A percentile compares a stretch with the other conserved stretches of the same genome.
These are phyloP conservation scores for Tachuris rubrigastra DNA, from an alignment of 2,113 vertebrate genomes.

Conservation along the genomic window DNA sequence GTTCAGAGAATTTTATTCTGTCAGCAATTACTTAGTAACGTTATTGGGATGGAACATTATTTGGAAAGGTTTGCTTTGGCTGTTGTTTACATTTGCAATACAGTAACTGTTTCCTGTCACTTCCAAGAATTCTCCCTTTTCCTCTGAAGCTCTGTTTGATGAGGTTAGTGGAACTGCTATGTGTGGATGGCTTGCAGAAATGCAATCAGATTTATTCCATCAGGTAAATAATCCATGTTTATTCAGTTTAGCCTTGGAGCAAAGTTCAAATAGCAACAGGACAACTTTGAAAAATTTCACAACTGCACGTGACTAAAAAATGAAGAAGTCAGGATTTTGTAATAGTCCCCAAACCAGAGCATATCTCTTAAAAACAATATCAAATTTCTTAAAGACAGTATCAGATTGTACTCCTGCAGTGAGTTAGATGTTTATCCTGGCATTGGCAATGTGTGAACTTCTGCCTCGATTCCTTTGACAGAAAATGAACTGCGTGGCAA, in stretches of 20 bases:
- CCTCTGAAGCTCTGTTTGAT: background rate
- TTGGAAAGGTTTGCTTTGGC: background rate
- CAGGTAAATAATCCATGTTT: background rate
- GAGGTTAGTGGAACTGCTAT: background rate
- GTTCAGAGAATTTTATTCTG: background rate
- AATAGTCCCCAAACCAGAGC: background rate
- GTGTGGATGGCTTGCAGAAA: background rate
- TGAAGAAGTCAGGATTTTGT: background rate
- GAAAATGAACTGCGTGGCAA: constrained; percentile 82
- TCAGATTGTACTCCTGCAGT: background rate
- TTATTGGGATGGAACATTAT: background rate
- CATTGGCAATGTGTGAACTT: background rate
- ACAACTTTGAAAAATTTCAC: background rate
- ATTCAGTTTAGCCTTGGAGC: background rate
- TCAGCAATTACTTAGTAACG: background rate
- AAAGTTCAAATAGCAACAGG: constrained; percentile 34
- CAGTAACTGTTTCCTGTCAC: background rate
- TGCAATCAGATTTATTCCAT: background rate
- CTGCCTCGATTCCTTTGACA: constrained; percentile 48
- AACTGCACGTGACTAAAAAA: background rate
- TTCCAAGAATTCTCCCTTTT: constrained; percentile 3
- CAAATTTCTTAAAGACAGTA: background rate
- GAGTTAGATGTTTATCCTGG: background rate
- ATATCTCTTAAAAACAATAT: background rate
- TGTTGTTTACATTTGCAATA: background rate